phyloP scores from a whole-genome alignment of 2,797 vertebrate genomes.

The Macropodus opercularis region DNA sequence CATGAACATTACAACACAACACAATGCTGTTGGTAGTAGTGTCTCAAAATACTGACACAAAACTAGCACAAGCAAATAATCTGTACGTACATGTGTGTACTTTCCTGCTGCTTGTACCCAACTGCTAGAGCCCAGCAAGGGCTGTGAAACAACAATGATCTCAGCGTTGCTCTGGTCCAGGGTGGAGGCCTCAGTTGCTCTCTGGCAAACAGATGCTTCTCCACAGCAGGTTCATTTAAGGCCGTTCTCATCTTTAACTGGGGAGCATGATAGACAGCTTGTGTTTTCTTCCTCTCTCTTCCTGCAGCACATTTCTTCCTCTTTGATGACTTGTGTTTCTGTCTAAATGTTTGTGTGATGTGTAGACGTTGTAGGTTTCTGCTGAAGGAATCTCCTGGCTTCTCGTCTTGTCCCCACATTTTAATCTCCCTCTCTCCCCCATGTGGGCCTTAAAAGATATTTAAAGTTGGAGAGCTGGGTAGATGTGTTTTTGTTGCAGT shows the following conservation, averaged over 20 bases:
- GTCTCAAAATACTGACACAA: too few relatives aligned
- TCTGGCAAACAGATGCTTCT: conserved; percentile 51
- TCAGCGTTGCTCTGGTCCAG: conserved; percentile 53
- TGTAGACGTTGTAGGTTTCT: conserved; percentile 21
- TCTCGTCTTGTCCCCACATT: conserved; percentile 19
- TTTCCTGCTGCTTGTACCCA: too few relatives aligned
- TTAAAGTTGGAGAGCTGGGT: conserved; percentile 53
- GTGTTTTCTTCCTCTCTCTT: background rate
- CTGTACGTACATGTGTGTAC: too few relatives aligned
- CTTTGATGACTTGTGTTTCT: conserved; percentile 3
- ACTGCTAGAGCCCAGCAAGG: conserved; percentile 13
- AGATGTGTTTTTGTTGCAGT: conserved; percentile 50
- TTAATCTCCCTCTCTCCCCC: conserved; percentile 31
- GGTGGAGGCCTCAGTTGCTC: conserved; percentile 42
- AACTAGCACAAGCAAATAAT: too few relatives aligned
- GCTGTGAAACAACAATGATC: conserved; percentile 60
- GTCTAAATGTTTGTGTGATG: conserved; percentile 7
- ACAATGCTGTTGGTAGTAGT: too few relatives aligned
- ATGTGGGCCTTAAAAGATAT: conserved; percentile 59
- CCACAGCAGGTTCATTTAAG: conserved; percentile 52
- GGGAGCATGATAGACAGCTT: conserved; percentile 4
- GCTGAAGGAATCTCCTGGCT: conserved; percentile 22
- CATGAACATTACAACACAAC: too few relatives aligned
- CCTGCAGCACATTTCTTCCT: background rate
- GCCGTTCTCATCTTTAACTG: too few relatives aligned